Evolutionary conservation across 2,797 vertebrate genomes (phyloP), one percentile per base, ranked within the genome.

Genomic region (Pangasius djambal): DNA sequence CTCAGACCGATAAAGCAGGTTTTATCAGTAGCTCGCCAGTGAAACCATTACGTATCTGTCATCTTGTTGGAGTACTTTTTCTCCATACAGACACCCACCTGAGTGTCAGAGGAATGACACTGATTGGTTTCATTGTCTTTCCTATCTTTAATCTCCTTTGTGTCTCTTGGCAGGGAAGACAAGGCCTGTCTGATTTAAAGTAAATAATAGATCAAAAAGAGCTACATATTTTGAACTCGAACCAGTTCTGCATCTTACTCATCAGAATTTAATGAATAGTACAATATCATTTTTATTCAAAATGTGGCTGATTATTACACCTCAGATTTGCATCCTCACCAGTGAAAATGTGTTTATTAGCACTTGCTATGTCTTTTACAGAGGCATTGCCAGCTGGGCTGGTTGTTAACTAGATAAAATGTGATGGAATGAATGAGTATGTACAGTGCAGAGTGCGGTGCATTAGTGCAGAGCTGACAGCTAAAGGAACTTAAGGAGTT

Each of bases 141-240:
- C 87, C 84, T 90, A 85, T 91, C 87, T 91, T 77, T 87, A 92
- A 87, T 67, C 83, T 89, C 9, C 12, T 94, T 94, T 94, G 79
- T 83, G 91, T 94, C 94, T 92, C 91, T 92, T 91, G 91, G 92
- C 85, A 92, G 93, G 91, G 91, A 92, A 91, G 65, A 84, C 78
- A 92, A 91, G 94, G 92, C 94, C 90, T 94, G 91, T 83, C 92
- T 92, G 92, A 91, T 94, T 87, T 88, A 91, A 92, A 93, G 91
- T 93, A 87, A 95, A 95, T 93, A 93, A 94, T 93, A 92, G 91
- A 94, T 94, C 74, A 93, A 93, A 93, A 79, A 72, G 78, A 90
- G 16, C 86, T 89, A 90, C 81, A 89, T 70, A 85, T 90, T 91
- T 90, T 87, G 91, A 92, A 86, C 91, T 93, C 89, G 89, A 89